phyloP scores from a whole-genome alignment of 2,113 vertebrate species.

The Mus spicilegus region DNA sequence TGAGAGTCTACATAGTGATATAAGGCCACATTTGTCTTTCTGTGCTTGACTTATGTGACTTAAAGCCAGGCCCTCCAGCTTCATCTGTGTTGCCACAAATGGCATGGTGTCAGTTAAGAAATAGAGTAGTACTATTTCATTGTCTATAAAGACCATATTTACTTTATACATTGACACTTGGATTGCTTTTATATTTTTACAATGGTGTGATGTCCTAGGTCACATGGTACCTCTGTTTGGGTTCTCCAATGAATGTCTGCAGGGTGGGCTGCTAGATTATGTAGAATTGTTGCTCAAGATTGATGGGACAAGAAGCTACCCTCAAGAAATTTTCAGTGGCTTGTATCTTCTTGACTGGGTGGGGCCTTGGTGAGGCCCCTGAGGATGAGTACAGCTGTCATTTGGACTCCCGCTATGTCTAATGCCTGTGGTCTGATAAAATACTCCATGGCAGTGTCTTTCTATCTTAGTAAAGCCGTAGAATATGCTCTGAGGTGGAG shows the following conservation, averaged over 20 bases:
- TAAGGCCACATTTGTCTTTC: background rate
- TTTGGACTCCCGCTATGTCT: background rate
- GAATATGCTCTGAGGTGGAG: background rate
- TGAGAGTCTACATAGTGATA: background rate
- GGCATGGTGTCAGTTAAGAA: background rate
- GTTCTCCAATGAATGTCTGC: background rate
- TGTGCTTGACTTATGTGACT: background rate
- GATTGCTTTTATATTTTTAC: background rate
- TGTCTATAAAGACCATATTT: background rate
- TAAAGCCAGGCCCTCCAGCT: background rate
- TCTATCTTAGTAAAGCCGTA: background rate
- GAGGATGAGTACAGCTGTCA: background rate
- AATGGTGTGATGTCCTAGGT: background rate
- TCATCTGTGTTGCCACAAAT: background rate
- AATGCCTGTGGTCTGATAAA: background rate
- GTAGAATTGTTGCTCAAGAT: background rate
- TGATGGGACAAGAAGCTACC: background rate
- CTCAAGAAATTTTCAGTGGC: background rate
- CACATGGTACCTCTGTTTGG: background rate
- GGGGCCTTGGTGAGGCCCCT: background rate
- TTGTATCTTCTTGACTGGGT: background rate
- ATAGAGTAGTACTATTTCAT: background rate
- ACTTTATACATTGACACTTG: background rate
- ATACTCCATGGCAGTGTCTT: background rate
- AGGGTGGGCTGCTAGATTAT: background rate